Percentiles rank a stretch among this genome's conserved stretches.
Conservation (phyloP, 1,140 invertebrate genomes). For the Maniola jurtina region DNA sequence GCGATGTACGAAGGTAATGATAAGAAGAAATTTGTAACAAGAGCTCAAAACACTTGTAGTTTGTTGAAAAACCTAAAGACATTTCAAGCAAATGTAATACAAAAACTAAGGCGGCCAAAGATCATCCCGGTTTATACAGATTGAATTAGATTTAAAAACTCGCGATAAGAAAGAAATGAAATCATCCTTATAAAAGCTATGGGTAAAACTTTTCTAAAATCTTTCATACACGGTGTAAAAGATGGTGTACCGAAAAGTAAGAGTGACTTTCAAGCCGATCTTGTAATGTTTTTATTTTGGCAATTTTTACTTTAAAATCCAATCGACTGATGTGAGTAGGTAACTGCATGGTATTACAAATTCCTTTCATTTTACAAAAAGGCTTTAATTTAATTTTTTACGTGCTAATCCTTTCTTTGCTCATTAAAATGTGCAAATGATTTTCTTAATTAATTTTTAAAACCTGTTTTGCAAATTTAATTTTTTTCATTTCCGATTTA, state of each 20-base stretch:
- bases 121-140: constrained; percentile 41
- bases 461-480: no score
- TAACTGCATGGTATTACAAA: no score
- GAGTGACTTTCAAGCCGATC: background rate
- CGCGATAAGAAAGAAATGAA: no score
- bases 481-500: no score
- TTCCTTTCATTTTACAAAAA: no score
- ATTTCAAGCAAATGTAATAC: constrained; percentile 26
- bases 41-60: constrained; percentile 39
- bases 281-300: no score
- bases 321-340: no score
- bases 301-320: no score
- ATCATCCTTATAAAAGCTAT: constrained; percentile 8
- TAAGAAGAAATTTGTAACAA: constrained; percentile 45
- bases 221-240: background rate
- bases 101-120: constrained; percentile 38
- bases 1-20: constrained; percentile 59
- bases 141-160: constrained; percentile 9
- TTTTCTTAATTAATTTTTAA: no score
- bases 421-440: no score
- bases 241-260: background rate
- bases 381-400: no score
- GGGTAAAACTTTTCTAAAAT: constrained; percentile 18
- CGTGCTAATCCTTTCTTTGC: no score
- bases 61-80: constrained; percentile 29